These are phyloP conservation scores for Zaprionus tsacasi DNA, from an alignment of 1,140 invertebrate species.

Conservation along the genomic window DNA sequence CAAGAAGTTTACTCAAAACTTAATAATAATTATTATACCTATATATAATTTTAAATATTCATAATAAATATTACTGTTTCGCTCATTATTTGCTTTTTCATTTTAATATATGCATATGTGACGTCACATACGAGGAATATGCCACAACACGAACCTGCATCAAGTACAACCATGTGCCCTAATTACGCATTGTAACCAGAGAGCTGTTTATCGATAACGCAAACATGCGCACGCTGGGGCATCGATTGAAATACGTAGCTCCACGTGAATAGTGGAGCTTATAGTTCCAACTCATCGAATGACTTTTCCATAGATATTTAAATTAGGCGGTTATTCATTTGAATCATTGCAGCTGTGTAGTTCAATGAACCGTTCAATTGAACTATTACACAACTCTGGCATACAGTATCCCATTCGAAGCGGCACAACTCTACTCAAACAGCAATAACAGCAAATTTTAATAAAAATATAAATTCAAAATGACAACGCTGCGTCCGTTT, in stretches of 20 bases:
- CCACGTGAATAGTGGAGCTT: background rate
- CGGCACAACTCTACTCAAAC: background rate
- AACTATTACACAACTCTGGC: slow-evolving; percentile 4
- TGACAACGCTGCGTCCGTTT: slow-evolving; percentile 97
- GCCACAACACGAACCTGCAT: background rate
- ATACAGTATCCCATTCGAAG: background rate
- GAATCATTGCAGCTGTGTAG: background rate
- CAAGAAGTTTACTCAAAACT: background rate
- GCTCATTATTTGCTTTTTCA: background rate
- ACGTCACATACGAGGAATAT: slow-evolving; percentile 2
- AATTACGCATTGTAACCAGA: background rate
- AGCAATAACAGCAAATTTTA: slow-evolving; percentile 1
- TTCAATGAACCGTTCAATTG: background rate
- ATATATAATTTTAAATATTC: background rate
- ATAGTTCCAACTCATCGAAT: background rate
- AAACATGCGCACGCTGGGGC: background rate
- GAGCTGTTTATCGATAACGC: background rate
- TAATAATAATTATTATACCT: background rate
- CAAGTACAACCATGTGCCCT: background rate
- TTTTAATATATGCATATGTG: background rate
- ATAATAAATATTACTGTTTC: background rate
- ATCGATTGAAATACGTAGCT: background rate
- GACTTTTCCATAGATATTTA: background rate
- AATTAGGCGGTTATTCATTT: background rate
- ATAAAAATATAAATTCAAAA: slow-evolving; percentile 79